Evolutionary conservation across 2,113 vertebrate species (phyloP).

Genomic region (Leptobrachium leishanense): DNA sequence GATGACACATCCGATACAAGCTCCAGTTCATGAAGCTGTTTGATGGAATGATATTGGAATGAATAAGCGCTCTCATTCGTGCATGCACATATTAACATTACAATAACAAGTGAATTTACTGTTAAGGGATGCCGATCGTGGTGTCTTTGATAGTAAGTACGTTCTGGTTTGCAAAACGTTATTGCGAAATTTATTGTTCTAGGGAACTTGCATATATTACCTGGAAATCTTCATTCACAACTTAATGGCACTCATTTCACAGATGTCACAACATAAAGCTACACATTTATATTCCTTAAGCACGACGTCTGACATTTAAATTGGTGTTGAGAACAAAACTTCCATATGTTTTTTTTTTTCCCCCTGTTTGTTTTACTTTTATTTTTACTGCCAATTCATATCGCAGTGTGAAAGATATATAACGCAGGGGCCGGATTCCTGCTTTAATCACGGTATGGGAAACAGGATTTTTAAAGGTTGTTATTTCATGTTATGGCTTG

Average conservation of each 20-base stretch:
- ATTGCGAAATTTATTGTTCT: constrained; percentile 35
- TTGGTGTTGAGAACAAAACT: constrained; percentile 38
- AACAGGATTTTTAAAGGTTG: constrained; percentile 15
- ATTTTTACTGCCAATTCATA: constrained; percentile 43
- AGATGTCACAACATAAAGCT: constrained; percentile 46
- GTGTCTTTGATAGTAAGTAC: constrained; percentile 34
- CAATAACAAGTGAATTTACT: constrained; percentile 39
- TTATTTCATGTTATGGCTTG: constrained; percentile 21
- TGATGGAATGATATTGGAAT: constrained; percentile 5
- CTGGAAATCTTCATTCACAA: constrained; percentile 40
- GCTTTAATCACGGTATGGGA: constrained; percentile 19
- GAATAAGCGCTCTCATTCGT: constrained; percentile 11
- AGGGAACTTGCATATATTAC: constrained; percentile 44
- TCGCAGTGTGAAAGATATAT: constrained; percentile 43
- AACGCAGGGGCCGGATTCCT: constrained; percentile 24
- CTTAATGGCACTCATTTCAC: constrained; percentile 40
- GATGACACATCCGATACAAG: constrained; percentile 3
- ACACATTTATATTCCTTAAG: constrained; percentile 42
- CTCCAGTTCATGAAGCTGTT: constrained; percentile 6
- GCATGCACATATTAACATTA: constrained; percentile 35
- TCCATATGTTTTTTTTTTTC: constrained; percentile 39
- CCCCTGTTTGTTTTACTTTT: constrained; percentile 43
- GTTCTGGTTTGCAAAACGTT: constrained; percentile 30
- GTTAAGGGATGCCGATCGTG: constrained; percentile 23
- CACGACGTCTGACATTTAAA: constrained; percentile 43